phyloP scores from a whole-genome alignment of 2,888 invertebrate genomes.

The Corythucha ciliata region DNA sequence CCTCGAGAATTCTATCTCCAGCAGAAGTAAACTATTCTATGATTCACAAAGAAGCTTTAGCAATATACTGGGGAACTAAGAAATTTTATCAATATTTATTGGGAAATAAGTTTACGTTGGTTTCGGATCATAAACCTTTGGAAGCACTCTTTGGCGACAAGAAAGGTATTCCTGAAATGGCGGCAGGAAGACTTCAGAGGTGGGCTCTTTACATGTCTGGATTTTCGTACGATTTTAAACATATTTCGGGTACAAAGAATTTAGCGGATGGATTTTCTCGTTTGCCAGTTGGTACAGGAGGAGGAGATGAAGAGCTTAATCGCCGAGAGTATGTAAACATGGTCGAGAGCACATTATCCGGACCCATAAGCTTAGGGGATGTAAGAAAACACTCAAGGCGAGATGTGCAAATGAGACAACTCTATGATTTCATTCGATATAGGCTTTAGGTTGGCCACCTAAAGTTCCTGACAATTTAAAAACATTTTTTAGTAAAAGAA shows the following conservation, averaged over 20 bases:
- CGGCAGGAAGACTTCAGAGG: conserved; percentile 38
- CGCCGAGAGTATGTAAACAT: too few relatives aligned
- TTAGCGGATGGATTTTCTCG: conserved; percentile 12
- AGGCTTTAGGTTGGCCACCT: too few relatives aligned
- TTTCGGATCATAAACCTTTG: conserved; percentile 39
- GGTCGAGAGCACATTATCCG: too few relatives aligned
- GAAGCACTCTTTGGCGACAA: conserved; percentile 37
- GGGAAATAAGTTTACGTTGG: conserved; percentile 37
- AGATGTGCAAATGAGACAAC: too few relatives aligned
- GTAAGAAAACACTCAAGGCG: too few relatives aligned
- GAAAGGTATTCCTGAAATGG: conserved; percentile 38
- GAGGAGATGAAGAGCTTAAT: not conserved
- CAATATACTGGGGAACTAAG: conserved; percentile 38
- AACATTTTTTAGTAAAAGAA: too few relatives aligned
- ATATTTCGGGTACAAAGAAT: conserved; percentile 27
- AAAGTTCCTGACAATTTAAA: too few relatives aligned
- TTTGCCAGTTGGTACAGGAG: not conserved
- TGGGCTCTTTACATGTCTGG: conserved; percentile 34
- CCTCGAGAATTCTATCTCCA: conserved; percentile 36
- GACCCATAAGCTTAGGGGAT: too few relatives aligned
- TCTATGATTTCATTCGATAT: too few relatives aligned
- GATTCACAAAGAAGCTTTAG: conserved; percentile 39
- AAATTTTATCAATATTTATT: conserved; percentile 40
- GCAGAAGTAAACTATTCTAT: conserved; percentile 39
- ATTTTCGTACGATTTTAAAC: conserved; percentile 32